Evolutionary conservation across 1,140 invertebrate genomes (phyloP), one percentile per base, ranked within the genome.

Genomic region (Calephelis nemesis): DNA sequence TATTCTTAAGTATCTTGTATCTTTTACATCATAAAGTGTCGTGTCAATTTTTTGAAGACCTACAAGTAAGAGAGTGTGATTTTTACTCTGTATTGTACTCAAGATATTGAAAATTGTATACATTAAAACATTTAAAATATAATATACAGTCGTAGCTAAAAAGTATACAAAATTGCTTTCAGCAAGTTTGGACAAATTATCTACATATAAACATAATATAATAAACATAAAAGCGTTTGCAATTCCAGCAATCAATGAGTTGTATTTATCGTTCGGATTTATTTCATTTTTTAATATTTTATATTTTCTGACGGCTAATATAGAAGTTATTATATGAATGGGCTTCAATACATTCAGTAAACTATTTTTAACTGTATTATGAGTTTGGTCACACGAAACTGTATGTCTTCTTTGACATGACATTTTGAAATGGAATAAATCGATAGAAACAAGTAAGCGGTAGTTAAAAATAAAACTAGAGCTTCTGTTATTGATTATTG

Each of bases 21-120:
- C 40, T 7, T 40, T 62, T 39, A 39, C 30, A 30, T 40, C 12
- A 39, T 62, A 11, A 62, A 62, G 19, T 40, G 7, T 39, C 8
- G 10, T 5, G n/a, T 62, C 58, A 62, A 62, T 62, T 62, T 42
- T 11, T 62, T 62, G 40, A 30, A 40, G 40, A 62, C 7, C 10
- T 42, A 42, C 30, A 39, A 62, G 12, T 10, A 62, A 30, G 30
- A 40, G 11, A 11, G 39, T 42, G 58, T 47, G 13, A 13, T 8
- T 47, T 11, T 15, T 50, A n/a, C 45, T 69, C 49, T 12, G n/a
- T 30, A 1, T 19, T 30, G 7, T 13, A 50, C 13, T 13, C 49
- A 15, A 50, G 7, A 15, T 13, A 50, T 13, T 50, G 4, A 6
- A 50, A 13, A 50, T 13, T 50, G 49, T 50, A 13, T 50, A 50